Evolutionary conservation across 1,140 invertebrate genomes (phyloP), one percentile per base, ranked within the genome.

Genomic region (Anadara kagoshimensis): DNA sequence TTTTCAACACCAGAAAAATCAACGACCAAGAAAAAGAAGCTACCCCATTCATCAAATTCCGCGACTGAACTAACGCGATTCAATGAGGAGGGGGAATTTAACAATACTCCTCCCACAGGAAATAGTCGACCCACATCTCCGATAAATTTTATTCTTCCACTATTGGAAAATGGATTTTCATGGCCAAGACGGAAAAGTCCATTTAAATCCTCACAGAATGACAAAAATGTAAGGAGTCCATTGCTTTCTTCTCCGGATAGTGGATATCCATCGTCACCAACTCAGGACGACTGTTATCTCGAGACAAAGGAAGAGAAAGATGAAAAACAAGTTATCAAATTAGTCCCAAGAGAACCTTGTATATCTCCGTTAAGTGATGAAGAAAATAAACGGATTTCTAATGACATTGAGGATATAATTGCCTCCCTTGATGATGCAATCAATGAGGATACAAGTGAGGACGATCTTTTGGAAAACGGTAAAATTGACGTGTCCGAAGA

Each of bases 161-260:
- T 75, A 20, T 47, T 75, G 54, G 73, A 75, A 43, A 69, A 75
- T 65, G 73, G 73, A 24, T 75, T 75, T 51, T 75, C 73, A 3
- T 75, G 73, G 73, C 73, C 73, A 11, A 75, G 73, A 43, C 43
- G 73, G 5, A 75, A 75, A 53, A 75, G 73, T 75, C 73, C 73
- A 43, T 65, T 69, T 29, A 75, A 65, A 49, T 69, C 67, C 0
- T 44, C 64, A 29, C 43, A 57, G 43, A 49, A 49, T 49, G 14
- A 14, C n/a, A 75, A 75, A 51, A 49, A 54, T 57, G 59, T 64
- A 10, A 59, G 61, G 41, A 72, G 62, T 65, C 69, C 69, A 2
- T 29, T 61, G 29, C n/a, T 75, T n/a, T 63, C 73, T 8, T 75
- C 73, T 12, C 73, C 73, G 1, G 73, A 75, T 43, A 75, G 73